Percentiles rank a stretch among this genome's conserved stretches.
These are phyloP conservation scores for Fulica atra DNA, from an alignment of 2,113 vertebrate genomes.

Conservation along the genomic window DNA sequence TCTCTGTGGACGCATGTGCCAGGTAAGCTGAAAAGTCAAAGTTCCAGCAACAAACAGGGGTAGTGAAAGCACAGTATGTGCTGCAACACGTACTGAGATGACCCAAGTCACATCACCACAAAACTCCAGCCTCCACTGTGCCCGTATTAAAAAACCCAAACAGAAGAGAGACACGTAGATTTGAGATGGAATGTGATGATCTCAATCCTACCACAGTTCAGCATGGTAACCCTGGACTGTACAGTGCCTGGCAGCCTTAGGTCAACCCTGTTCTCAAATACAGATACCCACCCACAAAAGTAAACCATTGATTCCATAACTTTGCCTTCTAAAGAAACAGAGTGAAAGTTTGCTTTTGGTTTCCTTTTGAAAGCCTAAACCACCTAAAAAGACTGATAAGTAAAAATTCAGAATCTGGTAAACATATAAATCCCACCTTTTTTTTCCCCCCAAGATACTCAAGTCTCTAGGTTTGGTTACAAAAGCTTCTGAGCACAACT, in stretches of 20 bases:
- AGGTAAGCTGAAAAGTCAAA: neutral
- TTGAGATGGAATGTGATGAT: neutral
- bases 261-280: neutral
- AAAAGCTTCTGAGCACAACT: neutral
- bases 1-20: neutral
- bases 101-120: accelerated
- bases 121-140: neutral
- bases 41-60: neutral
- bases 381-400: neutral
- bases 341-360: neutral
- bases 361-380: neutral
- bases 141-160: neutral
- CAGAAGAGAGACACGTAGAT: neutral
- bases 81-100: neutral
- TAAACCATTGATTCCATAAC: neutral
- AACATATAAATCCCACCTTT: neutral
- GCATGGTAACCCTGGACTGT: neutral
- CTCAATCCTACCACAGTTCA: neutral
- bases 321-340: neutral
- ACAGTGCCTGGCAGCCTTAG: neutral
- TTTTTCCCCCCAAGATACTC: neutral
- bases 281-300: neutral
- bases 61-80: neutral
- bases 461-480: neutral
- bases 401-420: neutral